Percentiles rank a stretch among this genome's conserved stretches.
These are phyloP conservation scores for Peromyscus melanophrys DNA, from an alignment of 2,797 vertebrate genomes.

Conservation along the genomic window DNA sequence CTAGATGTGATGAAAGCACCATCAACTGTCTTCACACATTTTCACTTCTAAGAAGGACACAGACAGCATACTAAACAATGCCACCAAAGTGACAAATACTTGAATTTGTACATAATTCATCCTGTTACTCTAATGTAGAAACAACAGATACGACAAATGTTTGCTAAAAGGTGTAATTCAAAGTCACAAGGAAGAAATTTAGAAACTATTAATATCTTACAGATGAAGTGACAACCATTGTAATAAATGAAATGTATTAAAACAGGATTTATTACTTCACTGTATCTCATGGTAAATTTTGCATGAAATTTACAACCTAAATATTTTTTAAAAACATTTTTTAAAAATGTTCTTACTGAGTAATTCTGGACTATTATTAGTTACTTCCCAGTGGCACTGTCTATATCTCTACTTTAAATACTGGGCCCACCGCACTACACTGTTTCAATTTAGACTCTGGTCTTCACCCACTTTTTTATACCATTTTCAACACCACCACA, in stretches of 20 bases:
- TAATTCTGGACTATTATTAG: not conserved
- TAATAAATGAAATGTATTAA: conserved; percentile 24
- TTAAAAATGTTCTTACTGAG: conserved; percentile 20
- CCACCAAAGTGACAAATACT: conserved; percentile 1
- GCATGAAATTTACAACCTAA: not conserved
- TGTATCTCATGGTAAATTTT: not conserved
- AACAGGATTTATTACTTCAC: conserved; percentile 16
- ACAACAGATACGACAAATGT: not conserved
- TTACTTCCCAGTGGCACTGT: not conserved
- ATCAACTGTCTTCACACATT: not conserved
- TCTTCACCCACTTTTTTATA: conserved; percentile 7
- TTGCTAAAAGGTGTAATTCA: not conserved
- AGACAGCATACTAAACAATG: not conserved
- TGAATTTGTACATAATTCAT: not conserved
- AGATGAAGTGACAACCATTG: not conserved
- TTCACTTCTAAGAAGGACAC: conserved; percentile 44
- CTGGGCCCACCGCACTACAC: not conserved
- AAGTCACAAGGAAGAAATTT: conserved; percentile 14
- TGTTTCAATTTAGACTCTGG: conserved; percentile 52
- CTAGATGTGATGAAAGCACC: conserved; percentile 44
- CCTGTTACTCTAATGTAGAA: conserved; percentile 41
- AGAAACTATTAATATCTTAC: conserved; percentile 25
- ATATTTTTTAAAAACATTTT: not conserved
- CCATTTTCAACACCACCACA: conserved; percentile 35
- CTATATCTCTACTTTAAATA: conserved; percentile 9